Evolutionary conservation across 2,888 invertebrate species (phyloP).

Genomic region (Siphonodentalium dalli): DNA sequence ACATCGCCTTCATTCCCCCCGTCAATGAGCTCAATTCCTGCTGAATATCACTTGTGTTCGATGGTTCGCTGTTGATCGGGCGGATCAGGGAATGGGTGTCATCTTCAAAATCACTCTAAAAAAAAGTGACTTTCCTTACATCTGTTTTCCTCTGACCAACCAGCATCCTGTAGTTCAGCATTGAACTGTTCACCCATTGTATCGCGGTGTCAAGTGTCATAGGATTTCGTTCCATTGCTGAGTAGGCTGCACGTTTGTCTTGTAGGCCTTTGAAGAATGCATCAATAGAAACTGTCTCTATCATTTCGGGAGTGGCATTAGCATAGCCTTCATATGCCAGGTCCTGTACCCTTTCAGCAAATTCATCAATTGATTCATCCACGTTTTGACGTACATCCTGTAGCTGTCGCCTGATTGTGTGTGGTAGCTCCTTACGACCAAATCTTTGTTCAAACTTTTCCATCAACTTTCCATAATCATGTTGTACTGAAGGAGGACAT

Average conservation of each 20-base stretch:
- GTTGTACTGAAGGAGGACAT: not conserved
- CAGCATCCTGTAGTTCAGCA: no score
- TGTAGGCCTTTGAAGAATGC: not conserved
- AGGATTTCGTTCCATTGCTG: no score
- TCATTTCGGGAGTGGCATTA: not conserved
- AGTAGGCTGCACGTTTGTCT: not conserved
- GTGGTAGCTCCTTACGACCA: constrained; percentile 1
- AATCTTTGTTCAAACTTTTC: constrained; percentile 4
- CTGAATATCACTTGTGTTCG: no score
- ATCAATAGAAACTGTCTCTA: constrained; percentile 1
- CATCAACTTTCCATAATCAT: not conserved
- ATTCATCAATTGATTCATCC: constrained; percentile 2
- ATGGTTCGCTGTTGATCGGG: no score
- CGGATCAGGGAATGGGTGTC: no score
- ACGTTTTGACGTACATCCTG: not conserved
- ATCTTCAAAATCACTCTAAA: no score
- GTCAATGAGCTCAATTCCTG: no score
- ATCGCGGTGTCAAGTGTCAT: no score
- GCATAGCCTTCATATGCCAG: constrained; percentile 1
- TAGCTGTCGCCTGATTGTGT: not conserved
- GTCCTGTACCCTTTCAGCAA: constrained; percentile 4
- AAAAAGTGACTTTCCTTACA: no score
- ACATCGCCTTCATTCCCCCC: no score
- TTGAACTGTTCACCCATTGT: no score
- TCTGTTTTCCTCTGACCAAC: no score